Percentiles rank a stretch among this genome's conserved stretches.
phyloP scores from a whole-genome alignment of 2,888 invertebrate genomes.

The Cotesia congregata region DNA sequence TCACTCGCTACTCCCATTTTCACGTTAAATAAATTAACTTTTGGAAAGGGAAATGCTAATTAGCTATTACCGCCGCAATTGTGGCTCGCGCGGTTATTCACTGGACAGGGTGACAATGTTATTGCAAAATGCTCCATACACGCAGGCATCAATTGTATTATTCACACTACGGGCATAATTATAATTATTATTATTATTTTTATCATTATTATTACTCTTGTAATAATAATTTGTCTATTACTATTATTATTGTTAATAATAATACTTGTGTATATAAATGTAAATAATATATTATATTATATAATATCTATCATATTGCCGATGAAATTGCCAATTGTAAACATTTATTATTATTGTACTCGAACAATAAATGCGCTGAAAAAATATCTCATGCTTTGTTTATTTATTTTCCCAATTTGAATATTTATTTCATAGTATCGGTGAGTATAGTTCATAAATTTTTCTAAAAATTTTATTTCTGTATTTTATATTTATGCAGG shows the following conservation, averaged over 20 bases:
- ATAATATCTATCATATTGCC: conserved; percentile 42
- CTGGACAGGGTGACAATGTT: conserved; percentile 39
- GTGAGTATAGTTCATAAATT: no score
- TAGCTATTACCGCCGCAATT: conserved; percentile 31
- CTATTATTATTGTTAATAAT: background rate
- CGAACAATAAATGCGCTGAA: conserved; percentile 62
- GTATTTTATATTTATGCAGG: background rate
- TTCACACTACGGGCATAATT: conserved; percentile 25
- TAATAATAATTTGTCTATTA: conserved; percentile 51
- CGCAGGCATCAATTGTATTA: conserved; percentile 20
- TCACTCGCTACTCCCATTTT: conserved; percentile 15
- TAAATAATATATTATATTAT: background rate
- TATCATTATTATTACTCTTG: conserved; percentile 43
- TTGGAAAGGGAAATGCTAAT: conserved; percentile 21
- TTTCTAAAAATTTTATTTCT: background rate
- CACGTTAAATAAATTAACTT: conserved; percentile 17
- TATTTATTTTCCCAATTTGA: background rate
- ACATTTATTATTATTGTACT: conserved; percentile 61
- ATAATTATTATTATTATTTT: conserved; percentile 64
- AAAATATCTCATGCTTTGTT: conserved; percentile 29
- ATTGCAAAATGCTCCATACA: conserved; percentile 30
- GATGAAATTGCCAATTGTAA: conserved; percentile 65
- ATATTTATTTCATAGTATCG: no score
- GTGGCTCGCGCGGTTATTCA: conserved; percentile 32
- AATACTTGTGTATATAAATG: background rate